phyloP scores from a whole-genome alignment of 2,113 vertebrate species.

The Symphodus melops region DNA sequence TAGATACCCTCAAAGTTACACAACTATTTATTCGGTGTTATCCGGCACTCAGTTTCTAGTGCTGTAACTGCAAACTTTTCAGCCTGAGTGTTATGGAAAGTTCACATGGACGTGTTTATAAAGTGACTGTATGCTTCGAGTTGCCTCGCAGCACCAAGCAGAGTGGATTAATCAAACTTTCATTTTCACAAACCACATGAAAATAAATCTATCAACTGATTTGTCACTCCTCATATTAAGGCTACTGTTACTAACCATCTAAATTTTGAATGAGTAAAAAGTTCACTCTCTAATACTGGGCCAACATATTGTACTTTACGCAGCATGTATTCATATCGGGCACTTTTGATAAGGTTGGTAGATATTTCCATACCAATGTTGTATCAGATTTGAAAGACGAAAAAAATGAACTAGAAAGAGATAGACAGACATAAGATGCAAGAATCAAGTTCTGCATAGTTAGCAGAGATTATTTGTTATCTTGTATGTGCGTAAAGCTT shows the following conservation, averaged over 20 bases:
- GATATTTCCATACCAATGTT: too few relatives aligned
- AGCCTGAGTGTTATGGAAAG: too few relatives aligned
- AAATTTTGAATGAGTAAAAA: neutral
- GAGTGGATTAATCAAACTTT: neutral
- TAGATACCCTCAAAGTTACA: too few relatives aligned
- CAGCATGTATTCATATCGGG: neutral
- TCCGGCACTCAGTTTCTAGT: neutral
- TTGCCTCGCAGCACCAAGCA: neutral
- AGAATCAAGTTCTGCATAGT: too few relatives aligned
- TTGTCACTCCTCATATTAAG: neutral
- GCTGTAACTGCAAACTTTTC: too few relatives aligned
- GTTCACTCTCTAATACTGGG: neutral
- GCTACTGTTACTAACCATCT: neutral
- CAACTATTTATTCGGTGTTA: too few relatives aligned
- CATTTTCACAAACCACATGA: too few relatives aligned
- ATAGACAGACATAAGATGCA: neutral
- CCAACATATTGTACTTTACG: neutral
- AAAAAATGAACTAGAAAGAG: neutral
- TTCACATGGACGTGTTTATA: neutral
- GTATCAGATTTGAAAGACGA: neutral
- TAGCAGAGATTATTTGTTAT: too few relatives aligned
- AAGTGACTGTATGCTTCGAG: neutral
- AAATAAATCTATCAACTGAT: neutral
- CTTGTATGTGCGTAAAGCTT: too few relatives aligned
- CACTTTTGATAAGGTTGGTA: neutral